Base-by-base conservation (phyloP, 1,140 invertebrate species). In the Stegodyphus mimosarum region DNA sequence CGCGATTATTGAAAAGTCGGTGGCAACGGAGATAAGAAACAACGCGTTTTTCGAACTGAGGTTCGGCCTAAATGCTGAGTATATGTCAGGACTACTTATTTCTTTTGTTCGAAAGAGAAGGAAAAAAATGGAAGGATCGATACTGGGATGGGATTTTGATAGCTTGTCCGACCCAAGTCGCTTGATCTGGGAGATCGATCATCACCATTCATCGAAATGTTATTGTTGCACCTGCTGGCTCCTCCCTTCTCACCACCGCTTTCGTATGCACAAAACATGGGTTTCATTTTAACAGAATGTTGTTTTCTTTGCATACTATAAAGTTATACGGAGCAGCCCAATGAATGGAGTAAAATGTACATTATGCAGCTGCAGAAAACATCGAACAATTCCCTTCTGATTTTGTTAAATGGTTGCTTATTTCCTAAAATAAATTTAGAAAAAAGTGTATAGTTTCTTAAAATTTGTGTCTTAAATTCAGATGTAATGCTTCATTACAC, bases 1-100 rank as follows among this genome's bases (percentile, higher is more conserved):
- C 75, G 83, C 74, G 81, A 84, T 84, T 84, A 84, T 84, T 84
- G 81, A 84, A 84, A 84, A 84, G 81, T 76, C 73, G 63, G 81
- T 84, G 81, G 81, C 81, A 84, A 84, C 72, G 55, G 18, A 67
- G 81, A 84, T 84, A 84, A 84, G 81, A 70, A 84, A 84, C 72
- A 84, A 84, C 69, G 81, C 72, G 81, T 84, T 84, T 84, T 84
- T 60, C 50, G 66, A 63, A 17, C 33, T 63, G 73, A 48, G 71
- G 73, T 81, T 73, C 49, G 53, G 67, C 48, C 15, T 67, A 67
- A 67, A 67, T n/a, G 64, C 64, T 13, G 17, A 17, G 64, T 67
- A n/a, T 67, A 18, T 67, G 64, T 67, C n/a, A 17, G 69, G 69
- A 60, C 77, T 79, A 83, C 71, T 83, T 49, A 2, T 18, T 83